Evolutionary conservation across 2,888 invertebrate genomes (phyloP), one percentile per base, ranked within the genome.

Genomic region (Mycalesis mineus): DNA sequence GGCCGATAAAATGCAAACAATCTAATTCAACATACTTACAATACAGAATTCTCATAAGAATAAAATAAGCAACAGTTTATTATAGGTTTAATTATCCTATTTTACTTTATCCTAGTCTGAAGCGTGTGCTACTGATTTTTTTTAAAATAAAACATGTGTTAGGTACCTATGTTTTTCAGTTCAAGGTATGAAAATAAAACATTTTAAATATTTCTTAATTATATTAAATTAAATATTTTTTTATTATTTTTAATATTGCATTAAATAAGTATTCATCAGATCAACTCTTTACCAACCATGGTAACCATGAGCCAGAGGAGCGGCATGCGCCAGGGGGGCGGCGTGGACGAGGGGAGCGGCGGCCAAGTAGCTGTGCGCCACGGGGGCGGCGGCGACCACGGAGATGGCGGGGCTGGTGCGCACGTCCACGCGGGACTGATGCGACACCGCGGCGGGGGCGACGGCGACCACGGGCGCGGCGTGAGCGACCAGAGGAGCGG

Each of bases 271-370:
- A 69, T 78, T 83, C 77, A 78, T 83, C 79, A 84, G 78, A 68
- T 74, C 77, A 74, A 67, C 72, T 82, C 58, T 77, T 86, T 67
- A 88, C 88, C 87, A 88, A 65, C 70, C 84, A 66, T 85, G 81
- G 63, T 68, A 62, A 56, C 61, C 65, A 61, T 72, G 66, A 15
- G 59, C 73, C 41, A 72, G 65, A 51, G 79, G 78, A 71, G 60
- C 37, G 11, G 37, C 65, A 61, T 72, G 67, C 28, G 58, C 73
- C 41, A 72, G 65, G 50, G 79, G 78, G 71, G 60, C 84, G 75
- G 62, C 82, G 68, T 80, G 80, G 7, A 78, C 78, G 15, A 81
- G 50, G 55, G 67, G 67, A 58, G 74, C 76, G 54, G 69, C 75
- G 55, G 69, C 71, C 65, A 79, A 77, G 28, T 74, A 65, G 51